Evolutionary conservation across 2,888 invertebrate species (phyloP).

Genomic region (Leptura quadrifasciata): DNA sequence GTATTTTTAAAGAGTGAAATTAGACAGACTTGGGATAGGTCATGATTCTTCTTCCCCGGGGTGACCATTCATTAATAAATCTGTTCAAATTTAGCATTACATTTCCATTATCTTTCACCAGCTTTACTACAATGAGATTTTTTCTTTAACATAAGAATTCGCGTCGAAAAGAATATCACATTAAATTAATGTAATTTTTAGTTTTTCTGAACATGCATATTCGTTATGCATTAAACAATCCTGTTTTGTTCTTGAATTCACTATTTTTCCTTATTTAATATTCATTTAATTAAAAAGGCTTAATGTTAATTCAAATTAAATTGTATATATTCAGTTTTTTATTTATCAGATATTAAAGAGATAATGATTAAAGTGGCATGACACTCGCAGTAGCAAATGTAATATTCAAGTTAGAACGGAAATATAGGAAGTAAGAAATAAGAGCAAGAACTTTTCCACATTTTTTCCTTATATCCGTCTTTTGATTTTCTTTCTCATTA

Average conservation of each 20-base stretch:
- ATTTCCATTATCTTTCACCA: not conserved
- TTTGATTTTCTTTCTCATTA: constrained; percentile 56
- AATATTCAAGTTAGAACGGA: constrained; percentile 2
- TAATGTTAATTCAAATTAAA: not conserved
- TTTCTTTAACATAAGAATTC: not conserved
- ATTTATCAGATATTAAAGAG: not conserved
- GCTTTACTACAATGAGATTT: not conserved
- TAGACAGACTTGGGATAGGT: constrained; percentile 72
- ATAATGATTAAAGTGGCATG: not conserved
- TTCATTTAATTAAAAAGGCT: not conserved
- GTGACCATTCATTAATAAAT: constrained; percentile 62
- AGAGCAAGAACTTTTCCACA: constrained; percentile 44
- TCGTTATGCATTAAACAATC: not conserved
- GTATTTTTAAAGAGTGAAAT: constrained; percentile 74
- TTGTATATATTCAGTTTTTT: not conserved
- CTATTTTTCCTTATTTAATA: not conserved
- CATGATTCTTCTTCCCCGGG: constrained; percentile 64
- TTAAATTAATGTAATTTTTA: not conserved
- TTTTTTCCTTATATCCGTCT: constrained; percentile 52
- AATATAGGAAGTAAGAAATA: not conserved
- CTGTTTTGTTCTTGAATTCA: not conserved
- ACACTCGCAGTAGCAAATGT: not conserved
- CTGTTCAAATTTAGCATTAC: not conserved
- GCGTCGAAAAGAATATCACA: not conserved
- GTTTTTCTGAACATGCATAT: too few species aligned